Evolutionary conservation across 2,888 invertebrate species (phyloP), one percentile per base, ranked within the genome.

Genomic region (Cabera pusaria): DNA sequence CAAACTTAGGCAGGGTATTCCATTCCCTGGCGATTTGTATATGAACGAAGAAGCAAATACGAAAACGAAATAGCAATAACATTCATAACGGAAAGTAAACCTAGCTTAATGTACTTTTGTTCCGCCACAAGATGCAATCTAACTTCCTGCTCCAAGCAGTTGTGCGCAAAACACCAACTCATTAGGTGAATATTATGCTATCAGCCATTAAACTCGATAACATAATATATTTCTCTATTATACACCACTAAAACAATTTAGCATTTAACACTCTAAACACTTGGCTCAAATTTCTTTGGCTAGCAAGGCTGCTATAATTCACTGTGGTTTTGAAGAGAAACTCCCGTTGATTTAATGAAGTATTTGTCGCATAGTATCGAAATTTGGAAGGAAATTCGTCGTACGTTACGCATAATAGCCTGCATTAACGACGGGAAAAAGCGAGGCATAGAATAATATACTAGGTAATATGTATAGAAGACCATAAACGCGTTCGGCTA

Each of bases 151-250:
- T 44, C 35, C 40, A 20, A 31, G 35, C 40, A 44, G 44, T 41
- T 36, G 37, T 32, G 44, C 43, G 50, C 52, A 46, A 53, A 53
- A 53, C 50, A 51, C 40, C 46, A 52, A 51, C 55, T 56, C 53
- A 55, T 56, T 56, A 55, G 50, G 49, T 27, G 45, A 52, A 56
- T 56, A 53, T 56, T 56, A 52, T 53, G 49, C 53, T 53, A 56
- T 56, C 49, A 52, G 42, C 35, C 36, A 42, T 37, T n/a, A 41
- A 33, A 44, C 40, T 43, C 46, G 44, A 55, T 53, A 52, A 36
- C 40, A 25, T 26, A 26, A 40, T 39, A 43, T 39, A 43, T 50
- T 52, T 32, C 34, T 44, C 34, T 40, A 26, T 40, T 27, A 23
- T 8, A 28, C 7, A 1, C 12, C 7, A 8, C 16, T n/a, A 1